Conservation (phyloP, 2,113 vertebrate species). For the Mormoops blainvillei region DNA sequence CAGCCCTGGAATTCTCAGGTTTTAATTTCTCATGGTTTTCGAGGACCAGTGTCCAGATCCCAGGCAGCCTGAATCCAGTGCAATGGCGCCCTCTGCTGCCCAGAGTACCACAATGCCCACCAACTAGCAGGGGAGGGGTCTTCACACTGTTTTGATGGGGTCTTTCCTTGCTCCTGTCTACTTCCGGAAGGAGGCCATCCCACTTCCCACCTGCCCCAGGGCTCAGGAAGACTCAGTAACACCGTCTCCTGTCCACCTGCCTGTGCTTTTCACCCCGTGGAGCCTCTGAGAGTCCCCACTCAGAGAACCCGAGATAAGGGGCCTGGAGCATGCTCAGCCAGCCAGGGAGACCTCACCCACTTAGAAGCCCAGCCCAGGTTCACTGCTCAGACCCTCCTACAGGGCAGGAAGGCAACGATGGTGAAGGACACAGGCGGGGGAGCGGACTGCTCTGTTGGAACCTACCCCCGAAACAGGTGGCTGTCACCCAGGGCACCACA, state of each 20-base stretch:
- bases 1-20: neutral
- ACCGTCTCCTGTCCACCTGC: neutral
- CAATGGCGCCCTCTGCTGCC: conserved; percentile 65
- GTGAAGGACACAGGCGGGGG: neutral
- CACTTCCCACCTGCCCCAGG: no score
- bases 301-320: neutral
- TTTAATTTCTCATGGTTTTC: neutral
- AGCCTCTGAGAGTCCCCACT: neutral
- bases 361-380: neutral
- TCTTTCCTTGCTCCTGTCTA: neutral
- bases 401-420: neutral
- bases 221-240: neutral
- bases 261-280: neutral
- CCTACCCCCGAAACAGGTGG: neutral
- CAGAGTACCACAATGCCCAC: neutral
- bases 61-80: neutral
- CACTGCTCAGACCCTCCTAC: neutral
- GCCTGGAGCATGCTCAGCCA: neutral
- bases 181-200: neutral
- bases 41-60: no score
- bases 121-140: neutral
- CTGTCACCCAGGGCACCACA: neutral
- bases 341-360: neutral
- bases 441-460: no score
- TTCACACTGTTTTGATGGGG: neutral